A percentile compares a stretch with the other conserved stretches of the same genome.
These are phyloP conservation scores for Gymnopithys bicolor DNA, from an alignment of 2,797 vertebrate genomes.

Conservation along the genomic window DNA sequence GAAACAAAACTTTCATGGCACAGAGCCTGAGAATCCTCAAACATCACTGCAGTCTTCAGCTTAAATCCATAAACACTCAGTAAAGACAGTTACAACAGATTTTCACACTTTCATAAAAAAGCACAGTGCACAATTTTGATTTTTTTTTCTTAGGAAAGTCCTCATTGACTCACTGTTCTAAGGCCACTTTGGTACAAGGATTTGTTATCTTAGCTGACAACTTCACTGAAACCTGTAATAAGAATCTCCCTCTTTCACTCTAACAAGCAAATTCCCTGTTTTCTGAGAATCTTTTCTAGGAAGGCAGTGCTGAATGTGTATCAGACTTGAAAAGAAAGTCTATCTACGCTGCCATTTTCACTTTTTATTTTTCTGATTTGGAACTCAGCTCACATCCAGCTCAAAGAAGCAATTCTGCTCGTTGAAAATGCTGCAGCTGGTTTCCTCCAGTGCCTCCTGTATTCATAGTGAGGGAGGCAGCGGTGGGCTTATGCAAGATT, in stretches of 20 bases:
- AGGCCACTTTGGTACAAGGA: slow-evolving; percentile 36
- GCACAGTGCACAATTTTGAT: background rate
- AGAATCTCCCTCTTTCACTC: slow-evolving; percentile 62
- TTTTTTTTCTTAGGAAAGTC: background rate
- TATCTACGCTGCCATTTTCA: slow-evolving; percentile 54
- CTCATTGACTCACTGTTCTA: slow-evolving; percentile 44
- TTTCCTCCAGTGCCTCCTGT: slow-evolving; percentile 11
- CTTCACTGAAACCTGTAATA: slow-evolving; percentile 52
- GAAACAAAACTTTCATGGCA: slow-evolving; percentile 2
- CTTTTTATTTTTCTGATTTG: slow-evolving; percentile 67
- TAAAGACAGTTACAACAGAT: slow-evolving; percentile 51
- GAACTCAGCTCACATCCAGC: slow-evolving; percentile 63
- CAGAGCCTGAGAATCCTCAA: slow-evolving; percentile 24
- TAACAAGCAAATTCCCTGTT: slow-evolving; percentile 73
- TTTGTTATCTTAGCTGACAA: slow-evolving; percentile 65
- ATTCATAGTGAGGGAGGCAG: slow-evolving; percentile 53
- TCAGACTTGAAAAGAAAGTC: slow-evolving; percentile 67
- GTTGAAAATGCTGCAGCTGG: slow-evolving; percentile 64
- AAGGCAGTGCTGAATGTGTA: slow-evolving; percentile 59
- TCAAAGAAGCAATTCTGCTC: slow-evolving; percentile 51
- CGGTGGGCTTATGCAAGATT: slow-evolving; percentile 36
- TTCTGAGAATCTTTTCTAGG: slow-evolving; percentile 64
- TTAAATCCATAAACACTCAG: slow-evolving; percentile 39
- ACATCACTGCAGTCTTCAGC: slow-evolving; percentile 6
- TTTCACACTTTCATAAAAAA: slow-evolving; percentile 39